Percentiles rank a stretch among this genome's conserved stretches.
phyloP scores from a whole-genome alignment of 2,113 vertebrate genomes.

The Phalacrocorax brasilianus region DNA sequence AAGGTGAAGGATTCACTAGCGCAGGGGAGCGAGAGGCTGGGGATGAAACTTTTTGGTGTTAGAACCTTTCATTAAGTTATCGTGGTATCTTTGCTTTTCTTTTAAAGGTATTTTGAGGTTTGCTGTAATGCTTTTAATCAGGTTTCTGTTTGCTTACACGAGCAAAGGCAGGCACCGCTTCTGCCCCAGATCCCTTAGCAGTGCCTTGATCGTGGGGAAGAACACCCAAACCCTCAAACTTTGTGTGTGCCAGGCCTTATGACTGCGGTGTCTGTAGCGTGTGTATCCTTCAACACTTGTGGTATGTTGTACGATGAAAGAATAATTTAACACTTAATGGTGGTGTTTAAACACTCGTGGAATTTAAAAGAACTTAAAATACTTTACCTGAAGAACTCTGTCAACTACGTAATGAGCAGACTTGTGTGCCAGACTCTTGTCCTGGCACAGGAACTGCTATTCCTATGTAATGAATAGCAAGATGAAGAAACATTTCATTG shows the following conservation, averaged over 20 bases:
- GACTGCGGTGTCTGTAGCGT: accelerated
- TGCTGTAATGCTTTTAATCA: accelerated
- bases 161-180: accelerated
- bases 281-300: accelerated
- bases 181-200: accelerated
- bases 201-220: accelerated
- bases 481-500: accelerated
- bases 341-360: not conserved
- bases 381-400: not conserved
- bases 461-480: accelerated
- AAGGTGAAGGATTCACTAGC: accelerated
- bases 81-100: accelerated
- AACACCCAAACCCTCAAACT: accelerated
- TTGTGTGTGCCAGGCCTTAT: accelerated
- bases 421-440: accelerated
- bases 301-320: accelerated
- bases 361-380: not conserved
- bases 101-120: not conserved
- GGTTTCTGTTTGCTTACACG: accelerated
- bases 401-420: too few relatives aligned
- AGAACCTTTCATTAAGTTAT: accelerated
- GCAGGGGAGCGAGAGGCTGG: accelerated
- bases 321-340: too few relatives aligned
- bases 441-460: accelerated
- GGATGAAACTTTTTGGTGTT: accelerated